These are phyloP conservation scores for Synanthedon andrenaeformis DNA, from an alignment of 2,888 invertebrate species.

Conservation along the genomic window DNA sequence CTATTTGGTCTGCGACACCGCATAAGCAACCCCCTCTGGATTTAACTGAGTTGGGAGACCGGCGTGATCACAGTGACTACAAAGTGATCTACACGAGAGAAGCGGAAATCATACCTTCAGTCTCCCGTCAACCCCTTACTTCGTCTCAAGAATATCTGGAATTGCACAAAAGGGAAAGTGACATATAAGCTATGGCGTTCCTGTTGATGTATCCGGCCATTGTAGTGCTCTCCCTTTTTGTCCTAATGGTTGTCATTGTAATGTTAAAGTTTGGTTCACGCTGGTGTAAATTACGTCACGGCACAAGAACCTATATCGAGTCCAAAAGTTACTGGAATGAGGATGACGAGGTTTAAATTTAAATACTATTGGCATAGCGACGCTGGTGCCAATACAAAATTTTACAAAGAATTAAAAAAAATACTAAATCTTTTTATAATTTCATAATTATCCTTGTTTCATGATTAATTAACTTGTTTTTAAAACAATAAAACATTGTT, in stretches of 20 bases:
- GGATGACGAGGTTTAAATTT: constrained; percentile 42
- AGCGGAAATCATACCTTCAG: constrained; percentile 33
- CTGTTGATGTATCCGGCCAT: constrained; percentile 84
- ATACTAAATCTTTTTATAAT: no score
- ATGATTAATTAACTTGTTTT: no score
- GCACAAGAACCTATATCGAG: constrained; percentile 44
- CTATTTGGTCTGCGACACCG: constrained; percentile 86
- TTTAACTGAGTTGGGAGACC: constrained; percentile 77
- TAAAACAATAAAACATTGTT: no score
- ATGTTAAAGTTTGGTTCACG: constrained; percentile 81
- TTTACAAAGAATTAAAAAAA: no score
- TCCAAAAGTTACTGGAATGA: constrained; percentile 66
- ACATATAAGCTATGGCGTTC: constrained; percentile 80
- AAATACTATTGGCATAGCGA: no score
- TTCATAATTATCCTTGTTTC: no score
- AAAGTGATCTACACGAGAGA: constrained; percentile 27
- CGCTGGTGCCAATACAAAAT: no score
- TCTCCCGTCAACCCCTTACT: constrained; percentile 48
- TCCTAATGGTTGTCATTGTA: constrained; percentile 80
- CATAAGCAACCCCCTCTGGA: constrained; percentile 86
- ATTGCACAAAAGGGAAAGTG: constrained; percentile 83
- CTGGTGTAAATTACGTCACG: constrained; percentile 78
- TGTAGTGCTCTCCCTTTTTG: constrained; percentile 78
- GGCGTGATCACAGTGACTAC: constrained; percentile 35
- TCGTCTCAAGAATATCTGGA: constrained; percentile 71